phyloP scores from a whole-genome alignment of 2,888 invertebrate genomes.

The Craniophora ligustri region DNA sequence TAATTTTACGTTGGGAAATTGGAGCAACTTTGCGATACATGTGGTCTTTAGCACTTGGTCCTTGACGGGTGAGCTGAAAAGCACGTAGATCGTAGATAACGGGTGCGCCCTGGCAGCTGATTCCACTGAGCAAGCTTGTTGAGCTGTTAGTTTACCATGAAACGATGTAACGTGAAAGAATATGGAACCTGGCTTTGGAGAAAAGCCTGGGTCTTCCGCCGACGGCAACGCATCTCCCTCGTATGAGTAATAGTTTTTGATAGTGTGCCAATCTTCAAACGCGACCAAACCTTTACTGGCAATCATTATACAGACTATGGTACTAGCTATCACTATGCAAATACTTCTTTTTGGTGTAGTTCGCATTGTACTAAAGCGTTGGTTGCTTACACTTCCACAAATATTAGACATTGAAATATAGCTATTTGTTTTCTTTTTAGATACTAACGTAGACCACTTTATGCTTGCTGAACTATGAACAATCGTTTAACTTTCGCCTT shows the following conservation, averaged over 20 bases:
- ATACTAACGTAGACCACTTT: background rate
- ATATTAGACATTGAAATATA: too few relatives aligned
- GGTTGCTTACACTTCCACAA: too few relatives aligned
- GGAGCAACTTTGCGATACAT: conserved; percentile 17
- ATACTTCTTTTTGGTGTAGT: background rate
- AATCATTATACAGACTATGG: background rate
- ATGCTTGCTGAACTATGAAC: background rate
- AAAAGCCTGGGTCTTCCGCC: conserved; percentile 1
- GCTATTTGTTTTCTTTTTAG: background rate
- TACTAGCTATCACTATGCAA: background rate
- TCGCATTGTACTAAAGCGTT: background rate
- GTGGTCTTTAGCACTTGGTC: conserved; percentile 10
- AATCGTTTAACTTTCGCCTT: background rate
- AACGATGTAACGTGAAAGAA: conserved; percentile 91
- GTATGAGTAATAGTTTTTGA: background rate
- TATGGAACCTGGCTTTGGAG: conserved; percentile 70
- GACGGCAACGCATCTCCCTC: background rate
- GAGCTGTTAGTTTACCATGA: conserved; percentile 53
- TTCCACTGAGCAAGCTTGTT: conserved; percentile 15
- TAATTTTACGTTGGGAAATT: conserved; percentile 28
- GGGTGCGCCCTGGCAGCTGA: conserved; percentile 22
- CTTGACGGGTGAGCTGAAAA: conserved; percentile 22
- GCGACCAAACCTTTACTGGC: background rate
- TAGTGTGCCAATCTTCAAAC: background rate
- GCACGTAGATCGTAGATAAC: conserved; percentile 5